phyloP scores from a whole-genome alignment of 2,797 vertebrate genomes.

The Scolopax bukidnonensis region DNA sequence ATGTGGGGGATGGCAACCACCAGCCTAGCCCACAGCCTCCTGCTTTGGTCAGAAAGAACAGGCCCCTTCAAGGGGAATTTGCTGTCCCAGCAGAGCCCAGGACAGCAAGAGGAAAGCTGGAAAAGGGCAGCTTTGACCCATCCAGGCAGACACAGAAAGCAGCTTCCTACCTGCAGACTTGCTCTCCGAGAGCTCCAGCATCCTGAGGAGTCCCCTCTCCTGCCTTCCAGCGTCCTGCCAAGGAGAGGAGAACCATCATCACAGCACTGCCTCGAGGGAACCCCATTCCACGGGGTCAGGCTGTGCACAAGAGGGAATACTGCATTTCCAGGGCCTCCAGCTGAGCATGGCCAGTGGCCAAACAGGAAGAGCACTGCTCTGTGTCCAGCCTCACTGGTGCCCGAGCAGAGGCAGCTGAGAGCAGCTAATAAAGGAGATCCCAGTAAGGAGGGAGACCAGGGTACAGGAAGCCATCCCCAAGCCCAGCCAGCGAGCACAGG shows the following conservation, averaged over 20 bases:
- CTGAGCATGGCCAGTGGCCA: neutral
- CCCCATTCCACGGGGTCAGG: neutral
- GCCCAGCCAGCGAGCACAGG: neutral
- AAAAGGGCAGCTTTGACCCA: neutral
- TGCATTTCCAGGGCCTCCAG: neutral
- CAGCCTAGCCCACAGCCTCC: neutral
- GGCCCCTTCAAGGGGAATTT: neutral
- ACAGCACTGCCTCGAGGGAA: accelerated
- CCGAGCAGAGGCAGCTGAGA: neutral
- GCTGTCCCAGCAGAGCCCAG: neutral
- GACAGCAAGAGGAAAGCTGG: neutral
- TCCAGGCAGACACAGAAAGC: neutral
- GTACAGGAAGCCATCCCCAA: neutral
- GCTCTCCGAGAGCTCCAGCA: slow-evolving; percentile 78
- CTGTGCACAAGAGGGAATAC: neutral
- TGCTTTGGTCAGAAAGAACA: neutral
- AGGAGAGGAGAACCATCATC: neutral
- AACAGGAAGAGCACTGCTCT: accelerated
- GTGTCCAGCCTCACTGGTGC: neutral
- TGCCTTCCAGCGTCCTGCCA: slow-evolving; percentile 56
- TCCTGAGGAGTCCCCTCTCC: slow-evolving; percentile 74
- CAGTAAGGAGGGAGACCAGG: neutral
- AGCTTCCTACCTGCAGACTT: slow-evolving; percentile 71
- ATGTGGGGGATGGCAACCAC: neutral
- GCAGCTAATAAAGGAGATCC: neutral